These are phyloP conservation scores for Borostomias antarcticus DNA, from an alignment of 2,797 vertebrate species.

Conservation along the genomic window DNA sequence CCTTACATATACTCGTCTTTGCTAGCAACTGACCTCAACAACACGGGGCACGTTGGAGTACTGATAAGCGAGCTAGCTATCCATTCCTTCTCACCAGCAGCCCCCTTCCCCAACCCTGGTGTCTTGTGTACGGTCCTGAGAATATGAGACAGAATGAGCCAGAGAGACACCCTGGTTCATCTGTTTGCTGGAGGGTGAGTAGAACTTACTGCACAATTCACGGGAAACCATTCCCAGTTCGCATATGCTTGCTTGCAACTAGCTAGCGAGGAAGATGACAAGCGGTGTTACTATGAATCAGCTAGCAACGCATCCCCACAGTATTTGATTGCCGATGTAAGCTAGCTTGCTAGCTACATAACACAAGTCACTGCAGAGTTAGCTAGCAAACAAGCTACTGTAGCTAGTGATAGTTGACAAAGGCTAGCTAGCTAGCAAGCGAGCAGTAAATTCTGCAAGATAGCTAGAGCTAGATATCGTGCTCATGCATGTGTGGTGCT, in stretches of 20 bases:
- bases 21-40: slow-evolving; percentile 66
- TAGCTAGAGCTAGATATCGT: too few relatives aligned
- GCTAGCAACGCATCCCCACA: neutral
- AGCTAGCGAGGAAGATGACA: too few relatives aligned
- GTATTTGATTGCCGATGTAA: neutral
- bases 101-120: slow-evolving; percentile 36
- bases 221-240: neutral
- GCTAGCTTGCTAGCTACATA: neutral
- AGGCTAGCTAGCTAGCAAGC: neutral
- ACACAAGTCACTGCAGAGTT: neutral
- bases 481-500: too few relatives aligned
- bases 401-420: neutral
- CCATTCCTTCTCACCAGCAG: neutral
- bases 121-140: slow-evolving; percentile 67
- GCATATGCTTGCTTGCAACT: neutral
- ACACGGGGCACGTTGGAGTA: slow-evolving; percentile 43
- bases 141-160: slow-evolving; percentile 96
- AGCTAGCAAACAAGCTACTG: too few relatives aligned
- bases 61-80: slow-evolving; percentile 4
- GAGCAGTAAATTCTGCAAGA: too few relatives aligned
- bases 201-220: neutral
- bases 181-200: slow-evolving; percentile 97
- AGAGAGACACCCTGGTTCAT: slow-evolving; percentile 96
- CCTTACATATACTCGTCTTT: slow-evolving; percentile 46
- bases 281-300: too few relatives aligned